Evolutionary conservation across 2,797 vertebrate genomes (phyloP), one percentile per base, ranked within the genome.

Genomic region (Myotis pilosus): DNA sequence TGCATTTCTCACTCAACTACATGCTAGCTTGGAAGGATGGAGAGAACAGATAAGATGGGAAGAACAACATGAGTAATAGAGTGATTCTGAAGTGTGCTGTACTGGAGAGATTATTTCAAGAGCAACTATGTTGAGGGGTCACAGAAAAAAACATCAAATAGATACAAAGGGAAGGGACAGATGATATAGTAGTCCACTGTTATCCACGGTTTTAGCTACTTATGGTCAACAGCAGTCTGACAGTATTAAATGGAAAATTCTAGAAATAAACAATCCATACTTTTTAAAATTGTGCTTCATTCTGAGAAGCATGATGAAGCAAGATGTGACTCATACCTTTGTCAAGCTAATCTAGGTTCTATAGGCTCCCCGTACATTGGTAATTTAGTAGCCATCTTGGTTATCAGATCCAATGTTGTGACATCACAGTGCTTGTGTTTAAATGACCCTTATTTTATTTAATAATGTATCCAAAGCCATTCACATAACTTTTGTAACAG

Each of bases 11-110:
- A 82, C 19, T 78, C 28, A 72, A 79, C 28, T 83, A 55, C 71
- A 69, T 91, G 66, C 30, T 94, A 89, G 16, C 47, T 33, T 87
- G 80, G 38, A 96, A 92, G 88, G 30, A 82, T 69, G 38, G 22
- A 72, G 72, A 76, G 85, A 93, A 95, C 62, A 72, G 78, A 89
- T 83, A 88, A 95, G 10, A 5, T 79, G 44, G 76, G 64, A 94
- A 92, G 53, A 92, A 53, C 72, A 95, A 81, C 89, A 74, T 66
- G 79, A 94, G 19, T 79, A 88, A 93, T 38, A 19, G 57, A 93
- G 72, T 82, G 64, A 93, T 92, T 94, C 36, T 87, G 28, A 94
- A 89, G 66, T 82, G 47, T 92, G 41, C 30, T 69, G 38, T 89
- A 53, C 49, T 57, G 38, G 62, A 11, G 38, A 64, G 11, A 95